phyloP scores from a whole-genome alignment of 1,140 invertebrate genomes.

The Drosophila ambigua region DNA sequence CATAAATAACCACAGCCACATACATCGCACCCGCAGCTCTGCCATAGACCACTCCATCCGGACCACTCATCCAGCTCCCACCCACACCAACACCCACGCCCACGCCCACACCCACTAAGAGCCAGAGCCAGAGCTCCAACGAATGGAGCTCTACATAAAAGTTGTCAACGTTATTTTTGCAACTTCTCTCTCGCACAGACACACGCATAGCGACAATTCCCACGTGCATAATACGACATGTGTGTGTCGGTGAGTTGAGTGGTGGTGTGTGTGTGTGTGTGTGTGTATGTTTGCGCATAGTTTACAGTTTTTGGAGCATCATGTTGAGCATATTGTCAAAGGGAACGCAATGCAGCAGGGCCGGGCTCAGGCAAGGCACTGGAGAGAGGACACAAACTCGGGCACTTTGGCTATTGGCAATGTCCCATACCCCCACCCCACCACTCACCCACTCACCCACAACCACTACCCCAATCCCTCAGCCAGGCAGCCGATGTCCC shows the following conservation, averaged over 20 bases:
- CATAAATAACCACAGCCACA: slow-evolving; percentile 76
- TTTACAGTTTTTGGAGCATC: slow-evolving; percentile 65
- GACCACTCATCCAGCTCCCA: not conserved
- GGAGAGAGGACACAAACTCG: slow-evolving; percentile 32
- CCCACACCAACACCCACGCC: slow-evolving; percentile 2
- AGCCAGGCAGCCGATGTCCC: slow-evolving; percentile 48
- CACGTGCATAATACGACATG: slow-evolving; percentile 61
- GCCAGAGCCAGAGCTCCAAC: not conserved
- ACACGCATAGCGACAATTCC: slow-evolving; percentile 54
- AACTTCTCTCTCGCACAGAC: slow-evolving; percentile 48
- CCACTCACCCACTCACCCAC: not conserved
- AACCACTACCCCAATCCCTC: slow-evolving; percentile 17
- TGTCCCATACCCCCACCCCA: not conserved
- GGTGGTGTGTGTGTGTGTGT: slow-evolving; percentile 7
- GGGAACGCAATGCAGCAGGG: slow-evolving; percentile 49
- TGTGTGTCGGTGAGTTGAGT: slow-evolving; percentile 22
- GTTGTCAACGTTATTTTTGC: slow-evolving; percentile 79
- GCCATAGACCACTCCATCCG: not conserved
- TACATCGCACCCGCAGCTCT: slow-evolving; percentile 39
- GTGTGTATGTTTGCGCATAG: slow-evolving; percentile 38
- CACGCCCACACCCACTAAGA: not conserved
- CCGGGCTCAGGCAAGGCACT: slow-evolving; percentile 26
- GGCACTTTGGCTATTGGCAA: slow-evolving; percentile 64
- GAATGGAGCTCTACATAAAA: slow-evolving; percentile 54
- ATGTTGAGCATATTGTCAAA: slow-evolving; percentile 74